Conservation (phyloP, 2,113 vertebrate species). For the Chionis minor region DNA sequence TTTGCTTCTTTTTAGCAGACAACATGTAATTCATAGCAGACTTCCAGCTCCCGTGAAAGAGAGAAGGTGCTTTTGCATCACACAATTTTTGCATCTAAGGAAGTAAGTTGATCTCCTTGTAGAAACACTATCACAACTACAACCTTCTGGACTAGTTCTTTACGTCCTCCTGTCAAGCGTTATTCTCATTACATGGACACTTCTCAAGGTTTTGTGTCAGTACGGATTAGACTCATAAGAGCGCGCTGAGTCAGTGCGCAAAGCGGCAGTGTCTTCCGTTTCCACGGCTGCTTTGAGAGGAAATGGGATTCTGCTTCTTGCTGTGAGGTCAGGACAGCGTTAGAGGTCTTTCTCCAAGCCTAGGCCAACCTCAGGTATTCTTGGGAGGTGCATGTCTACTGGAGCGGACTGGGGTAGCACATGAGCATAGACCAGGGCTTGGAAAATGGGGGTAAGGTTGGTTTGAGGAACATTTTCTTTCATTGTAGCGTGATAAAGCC, state of each 20-base stretch:
- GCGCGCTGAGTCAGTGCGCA: background rate
- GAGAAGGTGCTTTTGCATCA: background rate
- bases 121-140: background rate
- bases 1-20: background rate
- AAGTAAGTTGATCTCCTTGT: background rate
- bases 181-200: background rate
- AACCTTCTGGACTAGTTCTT: background rate
- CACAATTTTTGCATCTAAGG: background rate
- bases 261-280: background rate
- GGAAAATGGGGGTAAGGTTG: background rate
- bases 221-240: background rate
- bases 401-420: background rate
- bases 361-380: background rate
- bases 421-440: background rate
- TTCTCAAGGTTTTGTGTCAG: background rate
- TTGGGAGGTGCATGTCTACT: background rate
- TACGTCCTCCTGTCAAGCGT: background rate
- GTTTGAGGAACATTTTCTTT: background rate
- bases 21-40: background rate
- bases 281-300: background rate
- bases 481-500: background rate
- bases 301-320: background rate
- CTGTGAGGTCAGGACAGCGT: background rate
- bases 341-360: background rate
- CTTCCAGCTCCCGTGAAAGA: background rate